Conservation (phyloP, 1,140 invertebrate species). For the Leptonema lineaticorne region DNA sequence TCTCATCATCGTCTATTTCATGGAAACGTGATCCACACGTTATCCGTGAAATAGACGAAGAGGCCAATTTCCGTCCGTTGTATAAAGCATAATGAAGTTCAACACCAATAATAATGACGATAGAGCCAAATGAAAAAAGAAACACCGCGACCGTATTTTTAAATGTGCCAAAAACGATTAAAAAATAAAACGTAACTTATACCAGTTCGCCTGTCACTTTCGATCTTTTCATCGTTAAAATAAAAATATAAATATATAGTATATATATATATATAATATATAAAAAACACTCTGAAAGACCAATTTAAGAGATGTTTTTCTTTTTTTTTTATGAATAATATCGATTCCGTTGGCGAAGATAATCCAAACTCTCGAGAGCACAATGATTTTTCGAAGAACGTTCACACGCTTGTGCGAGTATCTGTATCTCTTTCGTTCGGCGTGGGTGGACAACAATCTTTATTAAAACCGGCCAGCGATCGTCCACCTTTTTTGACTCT, state of each 20-base stretch:
- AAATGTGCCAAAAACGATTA: background rate
- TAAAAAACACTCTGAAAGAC: background rate
- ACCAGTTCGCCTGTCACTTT: slow-evolving; percentile 18
- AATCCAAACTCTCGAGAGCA: background rate
- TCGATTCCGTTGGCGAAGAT: background rate
- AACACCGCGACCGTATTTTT: background rate
- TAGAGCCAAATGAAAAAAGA: too few relatives aligned
- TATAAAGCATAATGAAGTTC: slow-evolving; percentile 11
- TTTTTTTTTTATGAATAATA: too few relatives aligned
- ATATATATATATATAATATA: too few relatives aligned
- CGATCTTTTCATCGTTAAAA: background rate
- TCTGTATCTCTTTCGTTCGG: background rate
- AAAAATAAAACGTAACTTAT: background rate
- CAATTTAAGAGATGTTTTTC: slow-evolving; percentile 15
- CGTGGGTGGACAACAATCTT: slow-evolving; percentile 6
- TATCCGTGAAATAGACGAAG: slow-evolving; percentile 15
- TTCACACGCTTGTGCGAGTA: slow-evolving; percentile 17
- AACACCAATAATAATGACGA: too few relatives aligned
- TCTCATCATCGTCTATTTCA: too few relatives aligned
- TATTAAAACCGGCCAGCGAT: background rate
- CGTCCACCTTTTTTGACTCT: background rate
- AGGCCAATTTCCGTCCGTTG: slow-evolving; percentile 11
- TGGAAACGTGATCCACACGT: slow-evolving; percentile 11
- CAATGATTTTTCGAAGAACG: background rate
- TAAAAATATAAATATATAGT: too few relatives aligned